phyloP scores from a whole-genome alignment of 1,140 invertebrate species.

The Pseudomyrmex flavicornis region DNA sequence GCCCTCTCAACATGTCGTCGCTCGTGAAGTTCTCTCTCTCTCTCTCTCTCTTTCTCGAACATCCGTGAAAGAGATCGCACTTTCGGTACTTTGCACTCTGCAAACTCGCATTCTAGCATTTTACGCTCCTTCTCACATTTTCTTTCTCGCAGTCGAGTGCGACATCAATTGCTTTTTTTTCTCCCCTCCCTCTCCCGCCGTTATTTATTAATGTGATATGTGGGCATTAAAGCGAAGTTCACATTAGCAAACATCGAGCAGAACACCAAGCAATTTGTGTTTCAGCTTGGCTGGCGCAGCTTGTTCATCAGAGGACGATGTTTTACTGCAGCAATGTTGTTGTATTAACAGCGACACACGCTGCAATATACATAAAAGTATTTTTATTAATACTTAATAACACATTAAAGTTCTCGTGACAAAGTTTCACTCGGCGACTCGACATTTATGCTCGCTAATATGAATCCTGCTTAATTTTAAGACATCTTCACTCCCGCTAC shows the following conservation, averaged over 20 bases:
- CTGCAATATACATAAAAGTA: no score
- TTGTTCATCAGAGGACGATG: no score
- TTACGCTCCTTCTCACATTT: not conserved
- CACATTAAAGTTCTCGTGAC: no score
- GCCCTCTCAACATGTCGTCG: not conserved
- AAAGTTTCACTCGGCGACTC: no score
- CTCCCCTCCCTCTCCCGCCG: slow-evolving; percentile 39
- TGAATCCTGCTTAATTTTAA: slow-evolving; percentile 62
- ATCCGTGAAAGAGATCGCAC: not conserved
- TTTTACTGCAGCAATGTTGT: no score
- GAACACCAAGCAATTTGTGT: no score
- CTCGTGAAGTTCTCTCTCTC: not conserved
- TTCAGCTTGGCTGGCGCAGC: no score
- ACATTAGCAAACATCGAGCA: no score
- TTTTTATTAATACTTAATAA: no score
- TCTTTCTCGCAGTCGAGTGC: slow-evolving; percentile 25
- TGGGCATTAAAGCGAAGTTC: slow-evolving; percentile 11
- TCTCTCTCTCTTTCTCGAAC: not conserved
- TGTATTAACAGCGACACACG: no score
- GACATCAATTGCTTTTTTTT: slow-evolving; percentile 41
- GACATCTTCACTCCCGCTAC: slow-evolving; percentile 76
- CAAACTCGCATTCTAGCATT: not conserved
- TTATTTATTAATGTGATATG: slow-evolving; percentile 76
- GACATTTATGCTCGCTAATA: no score
- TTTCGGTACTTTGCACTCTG: not conserved